Evolutionary conservation across 2,113 vertebrate species (phyloP).

Genomic region (Pachyramphus minor): DNA sequence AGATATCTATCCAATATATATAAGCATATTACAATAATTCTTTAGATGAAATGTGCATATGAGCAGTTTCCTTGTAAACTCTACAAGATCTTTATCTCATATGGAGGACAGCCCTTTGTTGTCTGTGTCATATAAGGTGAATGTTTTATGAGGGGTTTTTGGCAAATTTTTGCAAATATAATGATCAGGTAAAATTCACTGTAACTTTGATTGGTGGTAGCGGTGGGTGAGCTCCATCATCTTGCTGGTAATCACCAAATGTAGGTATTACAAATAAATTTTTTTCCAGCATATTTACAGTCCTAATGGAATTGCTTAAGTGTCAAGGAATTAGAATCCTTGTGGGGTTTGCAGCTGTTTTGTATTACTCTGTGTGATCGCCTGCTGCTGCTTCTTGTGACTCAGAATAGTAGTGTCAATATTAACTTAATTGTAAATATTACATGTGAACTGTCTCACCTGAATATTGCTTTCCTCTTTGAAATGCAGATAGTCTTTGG

Average conservation of each 20-base stretch:
- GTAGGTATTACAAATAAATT: not conserved
- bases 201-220: accelerated
- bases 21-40: not conserved
- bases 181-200: not conserved
- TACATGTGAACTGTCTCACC: not conserved
- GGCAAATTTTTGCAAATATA: not conserved
- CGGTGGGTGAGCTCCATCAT: not conserved
- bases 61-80: not conserved
- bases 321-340: not conserved
- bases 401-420: not conserved
- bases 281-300: not conserved
- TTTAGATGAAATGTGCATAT: not conserved
- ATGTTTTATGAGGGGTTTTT: not conserved
- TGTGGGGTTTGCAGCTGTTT: not conserved
- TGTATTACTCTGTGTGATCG: not conserved
- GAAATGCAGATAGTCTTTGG: not conserved
- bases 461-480: not conserved
- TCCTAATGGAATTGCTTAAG: not conserved
- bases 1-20: not conserved
- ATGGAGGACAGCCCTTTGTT: not conserved
- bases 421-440: not conserved
- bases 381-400: not conserved
- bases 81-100: not conserved
- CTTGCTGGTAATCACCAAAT: not conserved
- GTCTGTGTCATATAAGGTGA: not conserved